Percentiles rank a stretch among this genome's conserved stretches.
phyloP scores from a whole-genome alignment of 2,888 invertebrate genomes.

The Spodoptera exigua region DNA sequence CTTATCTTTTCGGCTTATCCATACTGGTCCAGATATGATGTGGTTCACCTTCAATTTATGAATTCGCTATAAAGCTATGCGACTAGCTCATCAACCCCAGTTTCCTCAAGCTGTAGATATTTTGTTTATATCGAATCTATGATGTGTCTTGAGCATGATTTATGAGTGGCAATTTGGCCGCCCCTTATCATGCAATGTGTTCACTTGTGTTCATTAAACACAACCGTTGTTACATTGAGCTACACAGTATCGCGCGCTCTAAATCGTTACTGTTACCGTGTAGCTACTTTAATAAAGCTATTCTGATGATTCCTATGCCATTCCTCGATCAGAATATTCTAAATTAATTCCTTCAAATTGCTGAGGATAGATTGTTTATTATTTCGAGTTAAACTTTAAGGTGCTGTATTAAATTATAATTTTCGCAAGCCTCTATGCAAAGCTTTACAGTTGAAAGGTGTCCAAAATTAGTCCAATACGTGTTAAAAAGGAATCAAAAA shows the following conservation, averaged over 20 bases:
- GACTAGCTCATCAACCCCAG: conserved; percentile 63
- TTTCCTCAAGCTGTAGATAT: conserved; percentile 57
- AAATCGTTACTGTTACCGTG: conserved; percentile 26
- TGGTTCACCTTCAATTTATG: no score
- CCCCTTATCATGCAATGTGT: conserved; percentile 70
- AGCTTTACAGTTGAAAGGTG: no score
- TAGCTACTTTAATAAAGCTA: conserved; percentile 44
- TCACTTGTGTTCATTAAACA: conserved; percentile 69
- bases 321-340: conserved; percentile 54
- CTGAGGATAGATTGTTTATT: conserved; percentile 79
- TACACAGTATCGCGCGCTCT: conserved; percentile 32
- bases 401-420: no score
- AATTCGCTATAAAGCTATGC: background rate
- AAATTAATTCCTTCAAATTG: conserved; percentile 65
- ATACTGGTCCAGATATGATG: no score
- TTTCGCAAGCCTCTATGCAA: no score
- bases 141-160: conserved; percentile 66
- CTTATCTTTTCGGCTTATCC: no score
- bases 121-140: conserved; percentile 63
- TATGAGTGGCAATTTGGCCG: conserved; percentile 69
- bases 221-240: conserved; percentile 38
- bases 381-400: no score
- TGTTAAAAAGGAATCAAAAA: no score
- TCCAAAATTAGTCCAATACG: no score
- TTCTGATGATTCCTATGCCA: conserved; percentile 50